Evolutionary conservation across 2,113 vertebrate species (phyloP), one percentile per base, ranked within the genome.

Genomic region (Excalfactoria chinensis): DNA sequence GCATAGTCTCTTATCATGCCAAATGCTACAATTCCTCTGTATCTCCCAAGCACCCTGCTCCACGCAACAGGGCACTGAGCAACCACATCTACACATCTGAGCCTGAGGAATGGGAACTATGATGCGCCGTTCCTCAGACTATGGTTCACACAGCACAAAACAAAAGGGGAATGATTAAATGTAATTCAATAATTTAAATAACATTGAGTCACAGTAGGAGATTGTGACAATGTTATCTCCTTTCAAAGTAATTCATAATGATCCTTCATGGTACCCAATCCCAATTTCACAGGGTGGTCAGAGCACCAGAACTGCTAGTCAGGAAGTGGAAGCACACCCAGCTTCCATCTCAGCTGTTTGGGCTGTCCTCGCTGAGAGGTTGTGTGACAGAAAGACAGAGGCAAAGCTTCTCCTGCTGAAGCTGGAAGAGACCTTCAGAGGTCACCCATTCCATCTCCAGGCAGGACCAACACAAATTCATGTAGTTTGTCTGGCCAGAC

Each of bases 171-270:
- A 98, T 98, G 98, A 98, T 98, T 98, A 98, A 98, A 98, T 98
- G 98, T 98, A 98, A 98, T 98, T 98, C 98, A 98, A 98, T 98
- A 99, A 99, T 99, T 99, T 99, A 99, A 99, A 98, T 99, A 99
- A 98, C 98, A 99, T 98, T 99, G 99, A 99, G 99, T 99, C 98
- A 98, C 99, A 99, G 99, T 98, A 98, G 99, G 99, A 98, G 98
- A 98, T 98, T 98, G 98, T 99, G 98, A 99, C 98, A 99, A 98
- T 98, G 98, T 98, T 98, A 98, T 98, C 98, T 98, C 98, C 98
- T 98, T 99, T 99, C 98, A 98, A 99, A 98, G 98, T 99, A 99
- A 99, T 99, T 99, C 99, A 99, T 99, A 99, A 99, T 99, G 99
- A 48, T 11, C 46, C 46, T 23, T 48, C 22, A 22, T 48, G 46